These are phyloP conservation scores for Mesoclemmys tuberculata DNA, from an alignment of 2,113 vertebrate species.

Conservation along the genomic window DNA sequence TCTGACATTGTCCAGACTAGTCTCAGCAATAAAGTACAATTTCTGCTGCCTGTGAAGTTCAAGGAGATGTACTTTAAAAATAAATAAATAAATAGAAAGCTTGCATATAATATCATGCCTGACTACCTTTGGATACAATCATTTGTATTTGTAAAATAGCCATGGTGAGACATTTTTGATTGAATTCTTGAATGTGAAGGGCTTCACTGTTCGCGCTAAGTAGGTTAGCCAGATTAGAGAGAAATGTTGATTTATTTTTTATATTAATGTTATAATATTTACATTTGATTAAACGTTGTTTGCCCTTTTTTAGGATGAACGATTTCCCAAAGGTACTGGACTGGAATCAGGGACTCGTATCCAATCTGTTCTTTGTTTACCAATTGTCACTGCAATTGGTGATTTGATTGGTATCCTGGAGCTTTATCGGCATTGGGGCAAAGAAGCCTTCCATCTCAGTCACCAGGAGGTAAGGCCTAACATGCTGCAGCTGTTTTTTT, in stretches of 20 bases:
- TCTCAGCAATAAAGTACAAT: neutral
- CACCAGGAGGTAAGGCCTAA: slow-evolving; percentile 90
- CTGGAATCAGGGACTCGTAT: slow-evolving; percentile 93
- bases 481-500: neutral
- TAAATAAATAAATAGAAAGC: neutral
- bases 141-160: neutral
- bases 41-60: neutral
- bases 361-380: slow-evolving; percentile 97
- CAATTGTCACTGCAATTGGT: slow-evolving; percentile 95
- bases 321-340: slow-evolving; percentile 96
- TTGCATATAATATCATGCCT: neutral
- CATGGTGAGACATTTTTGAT: neutral
- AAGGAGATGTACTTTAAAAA: neutral
- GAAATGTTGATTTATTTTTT: neutral
- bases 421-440: slow-evolving; percentile 93
- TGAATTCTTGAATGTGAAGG: neutral
- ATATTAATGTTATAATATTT: neutral
- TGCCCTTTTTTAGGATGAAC: slow-evolving; percentile 85
- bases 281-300: neutral
- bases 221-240: neutral
- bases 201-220: neutral
- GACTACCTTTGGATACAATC: neutral
- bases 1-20: neutral
- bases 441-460: slow-evolving; percentile 92
- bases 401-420: slow-evolving; percentile 97